These are phyloP conservation scores for Chalcis sispes DNA, from an alignment of 2,888 invertebrate genomes.

Conservation along the genomic window DNA sequence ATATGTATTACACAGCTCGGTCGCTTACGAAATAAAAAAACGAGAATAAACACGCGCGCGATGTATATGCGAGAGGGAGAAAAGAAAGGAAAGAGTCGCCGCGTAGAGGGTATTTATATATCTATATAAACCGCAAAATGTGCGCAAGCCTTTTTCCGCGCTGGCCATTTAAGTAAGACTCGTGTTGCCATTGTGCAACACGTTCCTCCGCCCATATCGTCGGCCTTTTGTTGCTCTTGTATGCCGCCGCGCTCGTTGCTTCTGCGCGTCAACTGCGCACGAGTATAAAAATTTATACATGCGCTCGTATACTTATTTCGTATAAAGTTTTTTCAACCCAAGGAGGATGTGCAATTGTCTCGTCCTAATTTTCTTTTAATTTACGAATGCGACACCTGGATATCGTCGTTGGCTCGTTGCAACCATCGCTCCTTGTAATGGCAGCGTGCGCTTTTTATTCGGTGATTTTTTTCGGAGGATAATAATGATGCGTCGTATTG, in stretches of 20 bases:
- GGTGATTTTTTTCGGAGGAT: not conserved
- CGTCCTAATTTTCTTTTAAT: not conserved
- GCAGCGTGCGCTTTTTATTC: not conserved
- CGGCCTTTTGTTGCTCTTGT: no score
- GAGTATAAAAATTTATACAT: no score
- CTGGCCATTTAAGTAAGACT: constrained; percentile 16
- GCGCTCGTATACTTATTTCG: no score
- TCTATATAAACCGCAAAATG: no score
- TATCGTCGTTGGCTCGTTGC: not conserved
- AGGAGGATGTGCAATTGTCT: not conserved
- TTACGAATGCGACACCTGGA: not conserved
- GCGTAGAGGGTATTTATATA: not conserved
- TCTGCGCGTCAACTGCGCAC: not conserved
- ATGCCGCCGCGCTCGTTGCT: no score
- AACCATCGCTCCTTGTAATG: not conserved
- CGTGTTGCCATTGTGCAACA: constrained; percentile 27
- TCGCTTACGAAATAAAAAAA: no score
- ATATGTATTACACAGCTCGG: no score
- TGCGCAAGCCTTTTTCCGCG: not conserved
- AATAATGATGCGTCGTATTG: no score
- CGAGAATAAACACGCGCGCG: no score
- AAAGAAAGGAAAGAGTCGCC: constrained; percentile 4
- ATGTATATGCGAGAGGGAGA: no score
- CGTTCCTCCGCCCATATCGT: not conserved
- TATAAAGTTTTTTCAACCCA: no score